Evolutionary conservation across 2,797 vertebrate genomes (phyloP).

Genomic region (Phoeniculus purpureus): DNA sequence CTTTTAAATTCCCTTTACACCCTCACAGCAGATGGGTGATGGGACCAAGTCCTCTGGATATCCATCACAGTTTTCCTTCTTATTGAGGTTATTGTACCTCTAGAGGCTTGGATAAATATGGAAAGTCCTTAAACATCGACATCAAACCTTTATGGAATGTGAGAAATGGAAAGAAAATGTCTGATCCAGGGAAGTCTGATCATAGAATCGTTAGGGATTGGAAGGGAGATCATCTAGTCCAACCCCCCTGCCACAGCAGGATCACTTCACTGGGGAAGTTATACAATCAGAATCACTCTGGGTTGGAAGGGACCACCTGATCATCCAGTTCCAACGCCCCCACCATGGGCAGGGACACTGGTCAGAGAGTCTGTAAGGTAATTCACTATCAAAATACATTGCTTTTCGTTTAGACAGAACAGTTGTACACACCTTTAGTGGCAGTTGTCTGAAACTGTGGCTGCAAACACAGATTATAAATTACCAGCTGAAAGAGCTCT

Average conservation of each 20-base stretch:
- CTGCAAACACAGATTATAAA: neutral
- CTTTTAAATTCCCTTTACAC: neutral
- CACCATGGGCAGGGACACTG: no score
- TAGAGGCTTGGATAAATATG: neutral
- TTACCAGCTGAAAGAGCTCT: neutral
- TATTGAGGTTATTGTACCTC: neutral
- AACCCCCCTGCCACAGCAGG: no score
- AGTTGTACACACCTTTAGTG: neutral
- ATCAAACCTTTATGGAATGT: neutral
- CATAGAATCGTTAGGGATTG: no score
- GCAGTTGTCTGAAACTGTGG: neutral
- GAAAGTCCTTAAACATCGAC: neutral
- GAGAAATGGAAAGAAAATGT: neutral
- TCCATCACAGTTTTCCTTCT: neutral
- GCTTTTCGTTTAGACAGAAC: neutral
- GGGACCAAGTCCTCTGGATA: accelerated
- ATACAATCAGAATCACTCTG: no score
- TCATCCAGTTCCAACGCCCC: no score
- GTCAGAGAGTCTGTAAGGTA: no score
- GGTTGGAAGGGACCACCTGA: no score
- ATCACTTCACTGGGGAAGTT: no score
- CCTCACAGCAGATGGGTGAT: neutral
- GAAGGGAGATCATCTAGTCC: no score
- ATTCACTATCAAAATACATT: neutral
- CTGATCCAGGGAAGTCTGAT: neutral